A percentile compares a stretch with the other conserved stretches of the same genome.
These are phyloP conservation scores for Pinctada fucata DNA, from an alignment of 2,888 invertebrate genomes.

Conservation along the genomic window DNA sequence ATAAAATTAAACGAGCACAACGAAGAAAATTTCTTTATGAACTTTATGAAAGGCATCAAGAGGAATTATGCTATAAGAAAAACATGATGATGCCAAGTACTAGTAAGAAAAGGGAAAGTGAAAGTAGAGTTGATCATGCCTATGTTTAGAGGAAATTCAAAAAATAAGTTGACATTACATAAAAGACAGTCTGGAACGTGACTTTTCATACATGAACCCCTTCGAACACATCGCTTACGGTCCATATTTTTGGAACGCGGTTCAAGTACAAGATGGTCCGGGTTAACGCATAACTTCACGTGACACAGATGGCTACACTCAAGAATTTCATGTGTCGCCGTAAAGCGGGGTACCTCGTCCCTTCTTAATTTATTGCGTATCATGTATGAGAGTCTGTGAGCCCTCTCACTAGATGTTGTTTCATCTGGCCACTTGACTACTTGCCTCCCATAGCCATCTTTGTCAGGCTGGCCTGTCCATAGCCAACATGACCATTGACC, in stretches of 20 bases:
- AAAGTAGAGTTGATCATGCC: too few species aligned
- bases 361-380: background rate
- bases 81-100: background rate
- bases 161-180: background rate
- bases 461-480: background rate
- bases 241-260: background rate
- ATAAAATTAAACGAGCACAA: too few species aligned
- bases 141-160: too few species aligned
- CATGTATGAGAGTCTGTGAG: background rate
- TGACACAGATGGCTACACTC: constrained; percentile 2
- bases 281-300: background rate
- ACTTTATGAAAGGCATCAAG: background rate
- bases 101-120: background rate
- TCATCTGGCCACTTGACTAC: background rate
- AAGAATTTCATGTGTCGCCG: too few species aligned
- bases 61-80: background rate
- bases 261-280: background rate
- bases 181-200: background rate
- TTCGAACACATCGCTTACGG: background rate
- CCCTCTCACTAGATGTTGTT: background rate
- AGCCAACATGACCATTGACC: too few species aligned
- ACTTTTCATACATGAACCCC: background rate
- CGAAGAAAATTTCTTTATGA: background rate
- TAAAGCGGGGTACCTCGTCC: background rate
- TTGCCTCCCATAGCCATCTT: background rate